Percentiles rank a stretch among this genome's conserved stretches.
phyloP scores from a whole-genome alignment of 30 jellyfish, hydroid and myxozoan species.

The Hydra vulgaris region DNA sequence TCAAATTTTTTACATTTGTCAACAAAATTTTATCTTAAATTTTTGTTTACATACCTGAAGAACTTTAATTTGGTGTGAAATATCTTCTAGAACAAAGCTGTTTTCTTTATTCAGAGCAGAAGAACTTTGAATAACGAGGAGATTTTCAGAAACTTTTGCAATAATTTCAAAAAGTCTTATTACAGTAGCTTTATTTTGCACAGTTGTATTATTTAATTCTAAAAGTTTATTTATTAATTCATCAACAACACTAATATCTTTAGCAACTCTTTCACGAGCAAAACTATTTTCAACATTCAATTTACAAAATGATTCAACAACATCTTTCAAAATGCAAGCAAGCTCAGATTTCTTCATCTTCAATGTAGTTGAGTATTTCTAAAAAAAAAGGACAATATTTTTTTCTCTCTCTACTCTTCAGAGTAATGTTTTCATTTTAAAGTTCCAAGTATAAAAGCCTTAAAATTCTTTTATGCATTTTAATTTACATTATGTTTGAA shows the following conservation, averaged over 20 bases:
- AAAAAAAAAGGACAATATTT: too few relatives aligned
- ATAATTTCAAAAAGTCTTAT: slow-evolving; percentile 31
- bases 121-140: slow-evolving; percentile 36
- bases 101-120: slow-evolving; percentile 46
- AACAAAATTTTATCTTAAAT: too few relatives aligned
- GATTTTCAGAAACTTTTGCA: slow-evolving; percentile 51
- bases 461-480: too few relatives aligned
- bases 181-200: slow-evolving; percentile 35
- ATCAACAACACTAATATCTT: slow-evolving; percentile 17
- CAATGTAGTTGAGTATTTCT: slow-evolving; percentile 12
- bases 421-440: too few relatives aligned
- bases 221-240: slow-evolving; percentile 18
- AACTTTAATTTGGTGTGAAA: slow-evolving; percentile 34
- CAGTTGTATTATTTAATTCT: slow-evolving; percentile 30
- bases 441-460: too few relatives aligned
- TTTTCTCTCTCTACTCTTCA: too few relatives aligned
- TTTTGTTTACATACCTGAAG: slow-evolving; percentile 47
- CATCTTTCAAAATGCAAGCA: slow-evolving; percentile 15
- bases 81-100: slow-evolving; percentile 37
- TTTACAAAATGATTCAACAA: slow-evolving; percentile 16
- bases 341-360: slow-evolving; percentile 33
- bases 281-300: slow-evolving; percentile 32
- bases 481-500: too few relatives aligned
- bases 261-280: slow-evolving; percentile 33
- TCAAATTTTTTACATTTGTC: too few relatives aligned